A percentile compares a stretch with the other conserved stretches of the same genome.
phyloP scores from a whole-genome alignment of 2,888 invertebrate species.

The Watsonalla cultraria region DNA sequence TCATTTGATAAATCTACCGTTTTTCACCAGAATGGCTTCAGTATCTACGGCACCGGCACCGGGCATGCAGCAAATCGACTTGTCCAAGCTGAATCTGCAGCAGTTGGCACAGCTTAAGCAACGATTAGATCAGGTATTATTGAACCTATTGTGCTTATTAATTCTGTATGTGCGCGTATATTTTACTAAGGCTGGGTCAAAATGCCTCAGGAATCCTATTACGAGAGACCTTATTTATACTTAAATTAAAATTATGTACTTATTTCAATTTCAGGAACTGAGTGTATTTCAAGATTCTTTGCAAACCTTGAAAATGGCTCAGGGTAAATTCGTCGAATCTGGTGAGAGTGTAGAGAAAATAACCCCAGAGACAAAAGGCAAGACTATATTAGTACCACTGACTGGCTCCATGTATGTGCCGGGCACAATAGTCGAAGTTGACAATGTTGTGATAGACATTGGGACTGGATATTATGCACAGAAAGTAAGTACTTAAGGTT shows the following conservation, averaged over 20 bases:
- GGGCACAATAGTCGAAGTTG: conserved; percentile 89
- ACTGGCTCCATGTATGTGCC: conserved; percentile 99
- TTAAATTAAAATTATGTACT: conserved; percentile 2
- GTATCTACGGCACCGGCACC: conserved; percentile 81
- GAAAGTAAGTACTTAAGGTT: conserved; percentile 80
- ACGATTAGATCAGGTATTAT: conserved; percentile 88
- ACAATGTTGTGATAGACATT: conserved; percentile 95
- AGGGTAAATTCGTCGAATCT: conserved; percentile 93
- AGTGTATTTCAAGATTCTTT: conserved; percentile 93
- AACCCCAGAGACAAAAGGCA: conserved; percentile 86
- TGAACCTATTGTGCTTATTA: neutral
- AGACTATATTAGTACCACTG: conserved; percentile 93
- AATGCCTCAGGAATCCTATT: too few relatives aligned
- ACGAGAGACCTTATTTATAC: neutral
- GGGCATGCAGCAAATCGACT: conserved; percentile 87
- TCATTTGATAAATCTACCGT: conserved; percentile 15
- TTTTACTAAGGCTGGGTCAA: too few relatives aligned
- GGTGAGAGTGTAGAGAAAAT: conserved; percentile 90
- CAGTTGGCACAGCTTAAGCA: conserved; percentile 91
- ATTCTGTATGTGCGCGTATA: neutral
- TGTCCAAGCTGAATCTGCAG: conserved; percentile 87
- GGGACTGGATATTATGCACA: conserved; percentile 98
- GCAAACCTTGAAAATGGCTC: conserved; percentile 92
- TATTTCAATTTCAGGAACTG: conserved; percentile 82
- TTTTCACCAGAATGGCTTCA: conserved; percentile 73